phyloP scores from a whole-genome alignment of 2,797 vertebrate genomes.

The Karalla daura region DNA sequence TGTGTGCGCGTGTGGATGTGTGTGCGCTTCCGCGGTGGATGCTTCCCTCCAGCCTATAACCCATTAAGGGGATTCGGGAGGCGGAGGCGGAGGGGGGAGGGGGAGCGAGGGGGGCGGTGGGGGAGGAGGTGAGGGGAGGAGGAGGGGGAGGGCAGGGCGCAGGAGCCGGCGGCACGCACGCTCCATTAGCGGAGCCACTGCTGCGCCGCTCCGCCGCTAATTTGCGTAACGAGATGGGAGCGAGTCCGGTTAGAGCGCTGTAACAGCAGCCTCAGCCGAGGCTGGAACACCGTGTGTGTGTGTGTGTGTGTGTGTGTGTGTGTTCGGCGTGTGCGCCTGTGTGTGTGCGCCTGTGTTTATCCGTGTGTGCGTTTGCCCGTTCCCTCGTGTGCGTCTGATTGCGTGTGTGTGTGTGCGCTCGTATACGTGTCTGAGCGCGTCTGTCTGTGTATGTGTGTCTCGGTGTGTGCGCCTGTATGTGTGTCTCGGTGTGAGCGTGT shows the following conservation, averaged over 20 bases:
- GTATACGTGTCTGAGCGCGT: not conserved
- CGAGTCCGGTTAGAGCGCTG: constrained; percentile 60
- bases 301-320: constrained; percentile 5
- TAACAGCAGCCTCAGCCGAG: constrained; percentile 18
- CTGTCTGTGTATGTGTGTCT: constrained; percentile 5
- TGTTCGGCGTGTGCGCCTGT: constrained; percentile 12
- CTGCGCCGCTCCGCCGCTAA: constrained; percentile 78
- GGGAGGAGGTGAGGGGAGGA: too few relatives aligned
- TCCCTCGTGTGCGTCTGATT: not conserved
- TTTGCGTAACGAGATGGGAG: constrained; percentile 82
- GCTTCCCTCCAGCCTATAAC: constrained; percentile 71
- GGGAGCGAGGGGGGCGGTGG: not conserved
- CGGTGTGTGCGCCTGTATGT: constrained; percentile 10
- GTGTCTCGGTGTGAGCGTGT: not conserved
- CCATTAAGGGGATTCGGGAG: constrained; percentile 71
- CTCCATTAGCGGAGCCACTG: constrained; percentile 81
- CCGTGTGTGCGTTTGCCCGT: constrained; percentile 1
- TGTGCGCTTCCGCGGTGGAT: constrained; percentile 77
- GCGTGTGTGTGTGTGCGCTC: not conserved
- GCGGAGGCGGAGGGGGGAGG: constrained; percentile 36
- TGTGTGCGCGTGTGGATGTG: constrained; percentile 52
- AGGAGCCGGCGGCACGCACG: constrained; percentile 74
- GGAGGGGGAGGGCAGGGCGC: constrained; percentile 14
- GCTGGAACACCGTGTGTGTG: constrained; percentile 3
- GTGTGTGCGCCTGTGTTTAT: not conserved